A percentile compares a stretch with the other conserved stretches of the same genome.
Evolutionary conservation across 2,888 invertebrate species (phyloP).

Genomic region (Synanthedon vespiformis): DNA sequence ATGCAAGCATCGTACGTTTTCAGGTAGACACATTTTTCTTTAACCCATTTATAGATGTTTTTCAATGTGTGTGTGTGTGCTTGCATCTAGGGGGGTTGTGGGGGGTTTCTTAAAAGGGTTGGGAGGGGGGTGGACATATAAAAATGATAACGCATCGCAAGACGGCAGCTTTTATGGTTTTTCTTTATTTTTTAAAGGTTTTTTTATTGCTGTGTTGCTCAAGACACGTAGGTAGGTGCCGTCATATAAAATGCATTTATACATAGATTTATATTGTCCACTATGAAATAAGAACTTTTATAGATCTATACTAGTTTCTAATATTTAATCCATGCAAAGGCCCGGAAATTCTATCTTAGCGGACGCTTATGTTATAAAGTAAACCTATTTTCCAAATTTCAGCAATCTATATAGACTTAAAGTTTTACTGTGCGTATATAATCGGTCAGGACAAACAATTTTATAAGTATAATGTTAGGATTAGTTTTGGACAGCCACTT

Average conservation of each 20-base stretch:
- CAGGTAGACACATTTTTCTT: constrained; percentile 72
- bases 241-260: neutral
- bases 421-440: too few species aligned
- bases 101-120: constrained; percentile 33
- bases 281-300: too few species aligned
- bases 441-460: too few species aligned
- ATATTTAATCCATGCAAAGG: too few species aligned
- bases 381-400: too few species aligned
- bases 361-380: too few species aligned
- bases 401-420: too few species aligned
- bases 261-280: too few species aligned
- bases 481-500: too few species aligned
- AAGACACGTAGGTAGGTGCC: neutral
- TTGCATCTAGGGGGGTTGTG: constrained; percentile 35
- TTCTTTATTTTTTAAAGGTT: constrained; percentile 29
- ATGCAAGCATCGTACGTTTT: constrained; percentile 66
- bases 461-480: too few species aligned
- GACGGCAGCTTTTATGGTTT: constrained; percentile 70
- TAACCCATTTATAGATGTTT: constrained; percentile 65
- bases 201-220: neutral
- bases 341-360: too few species aligned
- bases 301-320: too few species aligned
- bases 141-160: constrained; percentile 72
- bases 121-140: constrained; percentile 53
- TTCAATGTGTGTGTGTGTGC: constrained; percentile 42